Base-by-base conservation (phyloP, 2,797 vertebrate genomes). In the Clarias pachynema region DNA sequence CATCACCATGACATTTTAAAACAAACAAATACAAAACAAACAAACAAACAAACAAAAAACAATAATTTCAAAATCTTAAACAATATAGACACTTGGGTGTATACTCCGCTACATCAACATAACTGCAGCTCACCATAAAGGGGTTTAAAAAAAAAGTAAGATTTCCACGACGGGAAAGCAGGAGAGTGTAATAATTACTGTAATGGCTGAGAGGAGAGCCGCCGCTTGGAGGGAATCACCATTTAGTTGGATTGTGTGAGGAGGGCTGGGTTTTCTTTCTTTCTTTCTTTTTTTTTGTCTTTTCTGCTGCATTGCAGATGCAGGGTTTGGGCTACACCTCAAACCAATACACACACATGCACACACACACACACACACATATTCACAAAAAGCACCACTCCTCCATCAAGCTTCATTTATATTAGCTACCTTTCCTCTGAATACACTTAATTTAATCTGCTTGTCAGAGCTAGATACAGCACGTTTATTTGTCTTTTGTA, bases 241-340 rank as follows among this genome's bases (percentile, higher is more conserved):
- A 89, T 93, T 93, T 92, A 87, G 89, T 92, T 86, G 79, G 87
- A 82, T 87, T 87, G 88, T 87, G 89, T 91, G 91, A 92, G 92
- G 69, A 85, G 84, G 87, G 87, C 70, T 86, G 84, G 86, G 75
- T 75, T 84, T 90, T 86, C 56, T 65, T 62, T 49, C 49, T 62
- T 62, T 79, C 8, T 18, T 62, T 81, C 31, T 53, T 56, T 70
- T 83, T 72, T 83, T 53, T 85, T 86, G 82, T 86, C 73, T 86
- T 89, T 87, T 95, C 91, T 95, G 93, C 95, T 96, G 95, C 95
- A 95, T 95, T 95, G 95, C 94, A 95, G 95, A 95, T 95, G 93
- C 94, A 90, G 92, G 87, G 89, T 56, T 93, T 91, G 93, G 92
- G 93, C 93, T 94, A 93, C 91, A 93, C 93, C 92, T 94, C 93